Evolutionary conservation across 2,888 invertebrate genomes (phyloP).

Genomic region (Drosophila demipolita): DNA sequence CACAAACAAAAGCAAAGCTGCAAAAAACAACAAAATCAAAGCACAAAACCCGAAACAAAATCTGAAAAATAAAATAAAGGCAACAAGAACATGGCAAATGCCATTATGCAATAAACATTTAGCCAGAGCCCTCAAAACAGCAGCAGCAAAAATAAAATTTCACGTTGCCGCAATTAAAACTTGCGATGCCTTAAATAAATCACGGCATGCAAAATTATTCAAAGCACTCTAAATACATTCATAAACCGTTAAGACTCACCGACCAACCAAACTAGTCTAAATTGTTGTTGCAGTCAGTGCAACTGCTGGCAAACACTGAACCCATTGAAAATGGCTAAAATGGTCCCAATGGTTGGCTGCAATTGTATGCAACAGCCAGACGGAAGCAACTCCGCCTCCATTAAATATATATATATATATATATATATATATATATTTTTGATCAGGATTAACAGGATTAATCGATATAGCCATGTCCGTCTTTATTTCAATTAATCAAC

Average conservation of each 20-base stretch:
- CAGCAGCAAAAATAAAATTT: constrained; percentile 25
- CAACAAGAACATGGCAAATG: constrained; percentile 25
- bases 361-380: neutral
- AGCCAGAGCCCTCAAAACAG: constrained; percentile 13
- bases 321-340: neutral
- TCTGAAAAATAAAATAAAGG: constrained; percentile 3
- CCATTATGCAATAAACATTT: constrained; percentile 58
- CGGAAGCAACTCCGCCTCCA: neutral
- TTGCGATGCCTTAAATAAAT: constrained; percentile 54
- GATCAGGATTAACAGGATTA: too few relatives aligned
- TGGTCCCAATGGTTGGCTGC: neutral
- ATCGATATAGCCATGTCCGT: neutral
- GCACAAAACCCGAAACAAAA: constrained; percentile 24
- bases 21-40: constrained; percentile 15
- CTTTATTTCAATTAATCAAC: neutral
- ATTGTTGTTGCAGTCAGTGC: neutral
- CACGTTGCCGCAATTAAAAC: constrained; percentile 45
- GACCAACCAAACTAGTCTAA: neutral
- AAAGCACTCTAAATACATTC: constrained; percentile 7
- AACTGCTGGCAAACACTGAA: neutral
- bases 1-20: constrained; percentile 49
- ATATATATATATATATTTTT: neutral
- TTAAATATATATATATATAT: neutral
- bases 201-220: constrained; percentile 27
- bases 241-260: neutral